Conservation (phyloP, 2,797 vertebrate genomes). For the Tarsius wallacei region DNA sequence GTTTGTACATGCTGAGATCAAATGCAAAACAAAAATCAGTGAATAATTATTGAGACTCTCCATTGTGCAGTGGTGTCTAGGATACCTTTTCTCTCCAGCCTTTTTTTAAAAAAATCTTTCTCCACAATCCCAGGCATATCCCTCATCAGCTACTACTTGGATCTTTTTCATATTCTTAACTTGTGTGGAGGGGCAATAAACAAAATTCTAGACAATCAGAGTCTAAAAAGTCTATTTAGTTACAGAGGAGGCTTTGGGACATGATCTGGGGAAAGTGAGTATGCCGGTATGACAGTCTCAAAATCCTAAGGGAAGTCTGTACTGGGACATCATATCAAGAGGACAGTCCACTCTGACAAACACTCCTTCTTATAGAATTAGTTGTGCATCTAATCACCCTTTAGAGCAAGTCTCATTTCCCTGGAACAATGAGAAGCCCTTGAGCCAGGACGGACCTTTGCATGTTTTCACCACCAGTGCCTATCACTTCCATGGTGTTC, state of each 20-base stretch:
- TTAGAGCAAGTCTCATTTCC: background rate
- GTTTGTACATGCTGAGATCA: conserved; percentile 15
- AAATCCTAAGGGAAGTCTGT: background rate
- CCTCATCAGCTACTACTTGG: background rate
- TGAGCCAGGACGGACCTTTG: background rate
- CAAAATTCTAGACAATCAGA: background rate
- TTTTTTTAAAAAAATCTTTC: conserved; percentile 7
- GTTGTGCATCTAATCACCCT: background rate
- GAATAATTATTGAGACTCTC: conserved; percentile 35
- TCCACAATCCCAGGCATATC: background rate
- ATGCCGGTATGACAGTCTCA: background rate
- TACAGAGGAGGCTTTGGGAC: background rate
- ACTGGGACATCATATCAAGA: background rate
- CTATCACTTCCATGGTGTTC: background rate
- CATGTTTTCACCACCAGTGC: background rate
- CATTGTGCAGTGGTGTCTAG: background rate
- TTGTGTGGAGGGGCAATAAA: background rate
- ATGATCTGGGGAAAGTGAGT: background rate
- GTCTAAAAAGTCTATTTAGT: background rate
- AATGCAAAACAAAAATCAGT: conserved; percentile 47
- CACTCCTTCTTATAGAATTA: background rate
- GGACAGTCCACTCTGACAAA: background rate
- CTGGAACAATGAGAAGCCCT: background rate
- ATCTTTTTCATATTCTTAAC: background rate
- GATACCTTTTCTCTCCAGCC: background rate